A percentile compares a stretch with the other conserved stretches of the same genome.
phyloP scores from a whole-genome alignment of 2,113 vertebrate genomes.

The Sylvietta virens region DNA sequence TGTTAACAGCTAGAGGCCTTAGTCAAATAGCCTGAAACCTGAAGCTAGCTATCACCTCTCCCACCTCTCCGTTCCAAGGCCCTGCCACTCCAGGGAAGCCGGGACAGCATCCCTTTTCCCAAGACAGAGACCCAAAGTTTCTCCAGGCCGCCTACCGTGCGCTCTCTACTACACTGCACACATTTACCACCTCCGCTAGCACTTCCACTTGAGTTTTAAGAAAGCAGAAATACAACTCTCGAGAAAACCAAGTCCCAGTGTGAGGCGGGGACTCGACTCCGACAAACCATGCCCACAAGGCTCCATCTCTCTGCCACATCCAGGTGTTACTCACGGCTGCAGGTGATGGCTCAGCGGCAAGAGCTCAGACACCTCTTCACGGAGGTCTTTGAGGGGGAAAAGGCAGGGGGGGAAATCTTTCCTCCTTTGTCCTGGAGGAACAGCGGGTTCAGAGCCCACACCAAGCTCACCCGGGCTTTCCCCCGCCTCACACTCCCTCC shows the following conservation, averaged over 20 bases:
- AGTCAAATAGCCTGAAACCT: neutral
- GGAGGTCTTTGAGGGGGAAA: neutral
- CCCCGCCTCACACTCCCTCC: neutral
- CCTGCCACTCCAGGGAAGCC: neutral
- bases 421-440: neutral
- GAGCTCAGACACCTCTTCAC: neutral
- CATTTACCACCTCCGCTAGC: neutral
- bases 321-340: neutral
- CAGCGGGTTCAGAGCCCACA: neutral
- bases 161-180: neutral
- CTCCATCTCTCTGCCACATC: neutral
- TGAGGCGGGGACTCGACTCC: accelerated
- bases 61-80: neutral
- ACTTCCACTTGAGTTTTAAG: neutral
- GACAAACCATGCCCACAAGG: neutral
- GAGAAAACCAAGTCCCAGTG: neutral
- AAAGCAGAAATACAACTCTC: neutral
- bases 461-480: neutral
- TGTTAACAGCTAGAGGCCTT: neutral
- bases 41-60: neutral
- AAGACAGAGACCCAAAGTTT: neutral
- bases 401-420: too few species aligned
- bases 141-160: neutral
- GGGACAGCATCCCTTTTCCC: neutral
- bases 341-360: neutral